Percentiles rank a stretch among this genome's conserved stretches.
These are phyloP conservation scores for Scolanthus callimorphus DNA, from an alignment of 92 coral and sea anemone species.

Conservation along the genomic window DNA sequence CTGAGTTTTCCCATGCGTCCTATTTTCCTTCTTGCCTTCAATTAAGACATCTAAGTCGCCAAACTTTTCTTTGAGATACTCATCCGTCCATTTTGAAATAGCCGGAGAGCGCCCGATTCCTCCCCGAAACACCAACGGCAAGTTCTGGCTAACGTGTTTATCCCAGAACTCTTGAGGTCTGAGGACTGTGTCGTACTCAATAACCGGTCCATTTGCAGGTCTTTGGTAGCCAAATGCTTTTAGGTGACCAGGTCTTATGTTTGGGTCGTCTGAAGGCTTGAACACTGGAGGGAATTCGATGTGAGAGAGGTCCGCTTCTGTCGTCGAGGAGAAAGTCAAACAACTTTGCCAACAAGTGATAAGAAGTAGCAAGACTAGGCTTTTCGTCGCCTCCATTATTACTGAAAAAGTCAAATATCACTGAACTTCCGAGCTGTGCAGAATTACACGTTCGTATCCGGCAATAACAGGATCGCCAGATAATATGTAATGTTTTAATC, in stretches of 20 bases:
- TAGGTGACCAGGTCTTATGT: conserved; percentile 69
- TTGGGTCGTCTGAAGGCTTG: conserved; percentile 51
- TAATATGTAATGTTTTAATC: too few species aligned
- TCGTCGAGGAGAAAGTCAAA: not conserved
- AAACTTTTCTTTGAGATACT: conserved; percentile 60
- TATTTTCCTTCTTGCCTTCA: conserved; percentile 86
- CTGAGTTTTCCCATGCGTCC: conserved; percentile 64
- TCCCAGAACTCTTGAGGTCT: conserved; percentile 89
- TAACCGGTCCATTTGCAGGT: conserved; percentile 81
- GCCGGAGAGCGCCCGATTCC: conserved; percentile 85
- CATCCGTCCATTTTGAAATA: conserved; percentile 66
- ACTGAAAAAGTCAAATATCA: not conserved
- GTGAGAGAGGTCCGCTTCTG: too few species aligned
- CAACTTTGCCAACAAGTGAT: not conserved
- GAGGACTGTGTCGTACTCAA: conserved; percentile 73
- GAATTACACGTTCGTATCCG: too few species aligned
- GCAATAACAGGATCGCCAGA: too few species aligned
- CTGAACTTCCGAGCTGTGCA: too few species aligned
- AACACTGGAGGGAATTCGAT: conserved; percentile 84
- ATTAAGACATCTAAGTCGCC: conserved; percentile 91
- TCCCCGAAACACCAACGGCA: conserved; percentile 86
- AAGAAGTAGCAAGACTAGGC: not conserved
- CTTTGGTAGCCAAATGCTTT: conserved; percentile 86
- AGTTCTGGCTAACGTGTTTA: conserved; percentile 60
- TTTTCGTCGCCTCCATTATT: not conserved